Evolutionary conservation across 2,797 vertebrate genomes (phyloP), one percentile per base, ranked within the genome.

Genomic region (Urophycis tenuis): DNA sequence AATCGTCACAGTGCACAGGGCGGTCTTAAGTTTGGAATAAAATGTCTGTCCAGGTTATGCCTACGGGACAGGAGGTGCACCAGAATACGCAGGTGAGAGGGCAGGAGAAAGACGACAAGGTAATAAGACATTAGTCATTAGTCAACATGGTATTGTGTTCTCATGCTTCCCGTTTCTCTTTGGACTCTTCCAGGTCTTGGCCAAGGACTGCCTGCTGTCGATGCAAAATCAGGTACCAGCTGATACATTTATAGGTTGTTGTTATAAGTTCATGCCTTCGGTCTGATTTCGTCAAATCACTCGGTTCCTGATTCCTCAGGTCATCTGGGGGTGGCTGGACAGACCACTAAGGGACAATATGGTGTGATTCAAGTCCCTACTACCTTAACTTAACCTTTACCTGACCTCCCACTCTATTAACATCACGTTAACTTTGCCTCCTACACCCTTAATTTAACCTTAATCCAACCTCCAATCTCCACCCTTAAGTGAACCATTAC

Each of bases 331-430:
- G 75, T 73, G 70, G 82, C 74, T 75, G 82, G 76, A 17, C 79
- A 82, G 31, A 41, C 72, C 39, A 35, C 73, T 71, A 69, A 78
- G 39, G 79, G 72, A n/a, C 77, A 84, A 80, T 80, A 80, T 22
- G 77, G 83, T 84, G 75, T 80, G 79, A 33, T 9, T 70, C 25
- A 67, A 67, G 10, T 11, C 7, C 7, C n/a, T 11, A 67, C n/a
- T 11, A 67, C 60, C 60, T 29, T 67, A 67, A 29, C 60, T 29
- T 67, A 53, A 5, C 45, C 17, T 36, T 7, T 7, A 36, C 36
- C 41, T 45, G 2, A 45, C 41, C 41, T 53, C 45, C 17, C 5
- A 53, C 17, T 22, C 17, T 19, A 14, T 22, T 67, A 67, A 25
- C 60, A 3, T 67, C 12, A 29, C 25, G 1, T 49, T 19, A 22